phyloP scores from a whole-genome alignment of 2,797 vertebrate genomes.

The Nannoperca obscura region DNA sequence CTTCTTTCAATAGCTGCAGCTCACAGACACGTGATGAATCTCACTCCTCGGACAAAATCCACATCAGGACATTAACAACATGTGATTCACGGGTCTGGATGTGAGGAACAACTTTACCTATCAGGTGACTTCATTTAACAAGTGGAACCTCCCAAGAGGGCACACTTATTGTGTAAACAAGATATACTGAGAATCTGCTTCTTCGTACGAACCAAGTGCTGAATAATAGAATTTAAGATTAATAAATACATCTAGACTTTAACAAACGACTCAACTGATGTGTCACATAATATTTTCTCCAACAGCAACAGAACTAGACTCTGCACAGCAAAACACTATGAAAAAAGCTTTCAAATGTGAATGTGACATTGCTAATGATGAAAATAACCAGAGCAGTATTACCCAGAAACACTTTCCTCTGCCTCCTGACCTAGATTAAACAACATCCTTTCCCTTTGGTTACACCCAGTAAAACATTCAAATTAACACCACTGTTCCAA shows the following conservation, averaged over 20 bases:
- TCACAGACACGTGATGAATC: constrained; percentile 4
- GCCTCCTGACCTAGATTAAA: neutral
- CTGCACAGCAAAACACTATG: neutral
- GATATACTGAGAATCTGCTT: neutral
- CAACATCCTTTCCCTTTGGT: neutral
- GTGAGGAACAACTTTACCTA: constrained; percentile 17
- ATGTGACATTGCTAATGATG: constrained; percentile 24
- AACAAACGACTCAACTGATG: neutral
- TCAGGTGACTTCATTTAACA: constrained; percentile 23
- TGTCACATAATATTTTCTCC: neutral
- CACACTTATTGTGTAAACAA: constrained; percentile 2
- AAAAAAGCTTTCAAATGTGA: neutral
- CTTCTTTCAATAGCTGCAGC: constrained; percentile 22
- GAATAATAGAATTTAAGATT: neutral
- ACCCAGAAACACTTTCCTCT: constrained; percentile 1
- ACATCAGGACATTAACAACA: constrained; percentile 32
- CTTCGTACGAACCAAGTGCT: constrained; percentile 13
- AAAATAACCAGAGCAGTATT: constrained; percentile 13
- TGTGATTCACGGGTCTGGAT: constrained; percentile 8
- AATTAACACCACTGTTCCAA: constrained; percentile 2
- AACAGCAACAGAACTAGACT: constrained; percentile 1
- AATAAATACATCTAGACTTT: neutral
- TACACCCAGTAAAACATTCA: neutral
- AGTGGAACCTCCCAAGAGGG: neutral
- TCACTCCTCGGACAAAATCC: constrained; percentile 6